phyloP scores from a whole-genome alignment of 2,113 vertebrate species.

The Myrmecobius fasciatus region DNA sequence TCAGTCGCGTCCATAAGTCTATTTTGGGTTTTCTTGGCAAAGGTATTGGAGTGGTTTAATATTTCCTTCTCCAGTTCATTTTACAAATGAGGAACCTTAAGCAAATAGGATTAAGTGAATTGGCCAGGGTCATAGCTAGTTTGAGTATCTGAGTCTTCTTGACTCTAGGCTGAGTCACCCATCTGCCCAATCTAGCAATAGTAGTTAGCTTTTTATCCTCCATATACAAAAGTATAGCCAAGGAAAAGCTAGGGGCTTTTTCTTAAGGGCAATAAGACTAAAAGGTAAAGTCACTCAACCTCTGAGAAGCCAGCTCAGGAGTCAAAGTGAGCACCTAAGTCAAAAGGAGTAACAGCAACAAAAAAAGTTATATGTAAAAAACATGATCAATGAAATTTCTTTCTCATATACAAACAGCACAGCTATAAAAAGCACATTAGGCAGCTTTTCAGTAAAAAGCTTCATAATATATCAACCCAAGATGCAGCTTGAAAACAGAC shows the following conservation, averaged over 20 bases:
- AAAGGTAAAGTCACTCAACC: neutral
- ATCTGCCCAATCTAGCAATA: neutral
- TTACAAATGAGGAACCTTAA: neutral
- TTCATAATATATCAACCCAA: constrained; percentile 17
- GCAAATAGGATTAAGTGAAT: neutral
- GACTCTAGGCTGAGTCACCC: neutral
- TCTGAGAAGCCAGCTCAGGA: neutral
- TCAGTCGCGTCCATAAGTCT: neutral
- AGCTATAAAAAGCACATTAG: constrained; percentile 67
- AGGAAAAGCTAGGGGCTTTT: neutral
- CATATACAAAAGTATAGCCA: neutral
- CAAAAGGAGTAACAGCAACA: neutral
- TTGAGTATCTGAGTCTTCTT: neutral
- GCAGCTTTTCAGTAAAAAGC: constrained; percentile 54
- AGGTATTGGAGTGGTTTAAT: neutral
- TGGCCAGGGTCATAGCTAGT: neutral
- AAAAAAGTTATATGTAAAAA: neutral
- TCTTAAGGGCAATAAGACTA: neutral
- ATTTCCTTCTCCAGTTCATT: neutral
- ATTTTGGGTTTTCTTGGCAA: neutral
- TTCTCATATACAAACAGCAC: constrained; percentile 13
- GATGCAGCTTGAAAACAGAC: constrained; percentile 40
- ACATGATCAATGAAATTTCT: constrained; percentile 2
- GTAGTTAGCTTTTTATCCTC: neutral
- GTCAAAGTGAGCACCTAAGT: neutral